Percentiles rank a stretch among this genome's conserved stretches.
Conservation (phyloP, 2,113 vertebrate species). For the Anarrhichthys ocellatus region DNA sequence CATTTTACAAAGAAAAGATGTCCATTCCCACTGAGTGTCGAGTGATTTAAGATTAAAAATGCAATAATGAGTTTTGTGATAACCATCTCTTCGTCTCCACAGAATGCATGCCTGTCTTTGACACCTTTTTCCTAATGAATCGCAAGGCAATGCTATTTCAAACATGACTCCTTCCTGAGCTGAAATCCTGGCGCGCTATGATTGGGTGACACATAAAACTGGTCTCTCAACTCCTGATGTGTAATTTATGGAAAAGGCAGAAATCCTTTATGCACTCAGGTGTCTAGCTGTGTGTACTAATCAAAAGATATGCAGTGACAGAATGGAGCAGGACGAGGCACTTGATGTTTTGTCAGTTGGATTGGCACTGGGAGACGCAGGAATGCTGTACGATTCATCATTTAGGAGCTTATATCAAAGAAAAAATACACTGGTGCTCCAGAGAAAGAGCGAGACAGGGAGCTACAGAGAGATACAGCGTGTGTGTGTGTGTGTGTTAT, state of each 20-base stretch:
- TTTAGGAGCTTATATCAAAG: conserved; percentile 65
- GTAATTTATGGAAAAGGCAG: conserved; percentile 68
- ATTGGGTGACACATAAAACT: conserved; percentile 58
- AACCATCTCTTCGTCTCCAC: conserved; percentile 15
- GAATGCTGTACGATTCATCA: conserved; percentile 65
- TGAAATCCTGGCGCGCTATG: conserved; percentile 43
- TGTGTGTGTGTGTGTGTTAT: conserved; percentile 35
- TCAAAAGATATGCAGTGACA: conserved; percentile 68
- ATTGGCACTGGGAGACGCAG: conserved; percentile 48
- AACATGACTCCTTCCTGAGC: conserved; percentile 23
- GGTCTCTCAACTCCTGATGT: conserved; percentile 60
- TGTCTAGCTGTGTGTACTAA: conserved; percentile 66
- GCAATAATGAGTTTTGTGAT: conserved; percentile 48
- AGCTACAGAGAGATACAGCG: conserved; percentile 10
- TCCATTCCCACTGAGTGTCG: conserved; percentile 2
- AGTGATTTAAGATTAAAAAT: conserved; percentile 46
- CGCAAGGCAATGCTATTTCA: conserved; percentile 46
- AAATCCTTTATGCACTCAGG: conserved; percentile 56
- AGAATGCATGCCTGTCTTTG: conserved; percentile 27
- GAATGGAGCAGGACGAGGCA: conserved; percentile 48
- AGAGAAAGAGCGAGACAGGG: not conserved
- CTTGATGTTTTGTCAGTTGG: conserved; percentile 71
- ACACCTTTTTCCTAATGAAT: conserved; percentile 40
- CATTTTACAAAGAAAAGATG: conserved; percentile 39
- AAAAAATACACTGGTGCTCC: conserved; percentile 46